Percentiles rank a stretch among this genome's conserved stretches.
phyloP scores from a whole-genome alignment of 2,797 vertebrate species.

The Pantherophis alleghaniensis region DNA sequence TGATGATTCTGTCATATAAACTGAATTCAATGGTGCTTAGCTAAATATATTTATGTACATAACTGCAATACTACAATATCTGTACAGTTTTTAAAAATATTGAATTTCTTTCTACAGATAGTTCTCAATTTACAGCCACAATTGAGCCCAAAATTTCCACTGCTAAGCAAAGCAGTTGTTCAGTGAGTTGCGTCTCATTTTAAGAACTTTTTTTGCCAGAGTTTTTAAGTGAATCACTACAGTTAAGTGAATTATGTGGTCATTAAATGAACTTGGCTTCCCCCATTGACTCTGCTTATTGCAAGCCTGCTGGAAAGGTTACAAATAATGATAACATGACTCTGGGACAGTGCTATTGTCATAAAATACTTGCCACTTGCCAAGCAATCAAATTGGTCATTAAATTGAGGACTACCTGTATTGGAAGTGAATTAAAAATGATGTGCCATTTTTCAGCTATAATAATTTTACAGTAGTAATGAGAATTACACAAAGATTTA shows the following conservation, averaged over 20 bases:
- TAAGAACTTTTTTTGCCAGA: not conserved
- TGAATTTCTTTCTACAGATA: not conserved
- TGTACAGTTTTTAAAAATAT: not conserved
- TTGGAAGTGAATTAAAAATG: not conserved
- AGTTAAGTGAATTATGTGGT: not conserved
- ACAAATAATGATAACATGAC: not conserved
- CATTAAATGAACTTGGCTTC: not conserved
- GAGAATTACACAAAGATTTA: not conserved
- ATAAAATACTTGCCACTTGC: not conserved
- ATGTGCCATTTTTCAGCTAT: not conserved
- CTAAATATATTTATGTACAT: not conserved
- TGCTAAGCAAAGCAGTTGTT: not conserved
- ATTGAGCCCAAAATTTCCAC: not conserved
- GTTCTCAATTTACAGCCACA: not conserved
- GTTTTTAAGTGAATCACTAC: not conserved
- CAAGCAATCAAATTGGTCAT: not conserved
- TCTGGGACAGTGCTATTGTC: not conserved
- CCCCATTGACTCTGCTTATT: not conserved
- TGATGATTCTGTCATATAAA: not conserved
- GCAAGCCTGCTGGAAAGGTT: not conserved
- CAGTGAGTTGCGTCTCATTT: not conserved
- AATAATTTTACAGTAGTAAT: not conserved
- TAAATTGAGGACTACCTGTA: not conserved
- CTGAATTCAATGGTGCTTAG: not conserved
- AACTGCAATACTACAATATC: not conserved